These are phyloP conservation scores for Gobio occitaniae DNA, from an alignment of 2,797 vertebrate genomes.

Conservation along the genomic window DNA sequence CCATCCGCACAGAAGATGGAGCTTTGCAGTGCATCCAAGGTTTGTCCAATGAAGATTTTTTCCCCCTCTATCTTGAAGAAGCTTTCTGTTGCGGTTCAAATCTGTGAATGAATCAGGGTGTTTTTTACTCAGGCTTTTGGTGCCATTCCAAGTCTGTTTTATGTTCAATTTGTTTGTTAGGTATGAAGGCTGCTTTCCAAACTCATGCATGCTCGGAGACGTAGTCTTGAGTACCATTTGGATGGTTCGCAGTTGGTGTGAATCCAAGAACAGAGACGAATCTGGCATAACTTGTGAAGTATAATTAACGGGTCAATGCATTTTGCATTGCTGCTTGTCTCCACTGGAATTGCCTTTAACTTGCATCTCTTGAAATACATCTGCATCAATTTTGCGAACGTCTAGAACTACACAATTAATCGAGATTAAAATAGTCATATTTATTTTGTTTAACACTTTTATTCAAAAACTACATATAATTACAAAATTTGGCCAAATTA, in stretches of 20 bases:
- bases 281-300: neutral
- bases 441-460: neutral
- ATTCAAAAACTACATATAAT: neutral
- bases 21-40: conserved; percentile 91
- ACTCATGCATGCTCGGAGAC: neutral
- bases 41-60: conserved; percentile 61
- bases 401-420: neutral
- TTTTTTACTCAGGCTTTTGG: neutral
- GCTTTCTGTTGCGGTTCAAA: neutral
- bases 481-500: neutral
- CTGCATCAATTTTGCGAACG: neutral
- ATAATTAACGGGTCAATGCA: neutral
- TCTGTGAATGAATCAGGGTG: neutral
- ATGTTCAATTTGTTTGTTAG: neutral
- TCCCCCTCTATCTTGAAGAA: neutral
- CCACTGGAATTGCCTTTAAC: neutral
- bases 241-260: neutral
- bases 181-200: neutral
- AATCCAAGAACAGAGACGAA: neutral
- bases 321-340: neutral
- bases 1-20: conserved; percentile 88
- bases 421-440: neutral
- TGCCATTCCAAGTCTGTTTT: neutral
- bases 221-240: neutral
- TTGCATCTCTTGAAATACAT: too few species aligned